Base-by-base conservation (phyloP, 2,888 invertebrate genomes). In the Ceriagrion tenellum region DNA sequence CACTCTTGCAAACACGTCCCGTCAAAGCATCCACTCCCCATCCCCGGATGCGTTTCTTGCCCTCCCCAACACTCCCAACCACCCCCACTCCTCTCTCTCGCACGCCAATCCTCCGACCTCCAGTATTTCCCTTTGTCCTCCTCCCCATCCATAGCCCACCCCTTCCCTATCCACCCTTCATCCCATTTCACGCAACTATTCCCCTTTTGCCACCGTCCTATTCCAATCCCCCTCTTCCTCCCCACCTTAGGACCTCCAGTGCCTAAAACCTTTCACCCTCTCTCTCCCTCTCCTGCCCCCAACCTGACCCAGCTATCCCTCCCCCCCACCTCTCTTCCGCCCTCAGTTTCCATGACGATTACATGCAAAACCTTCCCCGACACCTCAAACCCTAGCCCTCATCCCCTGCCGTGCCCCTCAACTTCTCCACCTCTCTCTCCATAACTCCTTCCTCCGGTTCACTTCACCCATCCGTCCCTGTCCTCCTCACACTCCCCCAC, bases 171-270 rank as follows among this genome's bases (percentile, higher is more conserved):
- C 30, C 59, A 63, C 69, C 74, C 93, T 47, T 93, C 18, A 93
- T 93, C 74, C 93, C 93, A 93, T 93, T 91, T 93, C 74, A 74
- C 93, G 69, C 93, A 40, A 63, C 69, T 69, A 74, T 93, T 69
- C 63, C 81, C 81, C 81, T 81, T 81, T 35, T 81, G 81, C 81
- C 81, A 30, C 16, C 81, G 16, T 26, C 81, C 12, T 81, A 30
- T 81, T 35, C 81, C 81, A 81, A 81, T 81, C 81, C 81, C 26
- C 1, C 59, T 23, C 69, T 6, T 6, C 69, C n/a, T 26, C 26
- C 30, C 20, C 59, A 16, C 59, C 59, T 59, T 8, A 10, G 20
- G 59, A 59, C 59, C 20, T 59, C 81, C 81, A 81, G 18, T 35
- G 18, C 81, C 81, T 59, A 20, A 59, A 81, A 69, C 26, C 81